These are phyloP conservation scores for Abramis brama DNA, from an alignment of 2,113 vertebrate species.

Conservation along the genomic window DNA sequence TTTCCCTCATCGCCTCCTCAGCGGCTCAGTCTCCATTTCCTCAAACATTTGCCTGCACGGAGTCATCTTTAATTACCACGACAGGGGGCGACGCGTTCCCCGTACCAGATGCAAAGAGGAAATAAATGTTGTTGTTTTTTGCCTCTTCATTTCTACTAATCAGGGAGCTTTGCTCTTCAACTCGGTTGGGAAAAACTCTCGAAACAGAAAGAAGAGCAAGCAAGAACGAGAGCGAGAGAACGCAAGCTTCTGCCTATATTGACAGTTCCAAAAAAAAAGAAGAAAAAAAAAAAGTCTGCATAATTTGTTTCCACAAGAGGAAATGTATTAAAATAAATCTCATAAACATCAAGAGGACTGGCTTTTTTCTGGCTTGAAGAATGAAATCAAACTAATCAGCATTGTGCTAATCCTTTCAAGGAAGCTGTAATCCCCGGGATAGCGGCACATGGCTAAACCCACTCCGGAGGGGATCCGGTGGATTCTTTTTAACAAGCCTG, in stretches of 20 bases:
- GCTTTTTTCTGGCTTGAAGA: constrained; percentile 42
- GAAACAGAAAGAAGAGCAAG: constrained; percentile 23
- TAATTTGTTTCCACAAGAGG: constrained; percentile 58
- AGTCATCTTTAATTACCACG: constrained; percentile 49
- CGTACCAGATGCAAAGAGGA: constrained; percentile 24
- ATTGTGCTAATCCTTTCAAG: constrained; percentile 57
- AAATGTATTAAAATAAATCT: constrained; percentile 59
- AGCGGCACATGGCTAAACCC: constrained; percentile 39
- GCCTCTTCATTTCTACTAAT: constrained; percentile 43
- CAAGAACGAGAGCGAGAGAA: constrained; percentile 21
- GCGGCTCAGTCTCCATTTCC: constrained; percentile 44
- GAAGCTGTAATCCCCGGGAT: constrained; percentile 49
- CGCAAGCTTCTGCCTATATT: constrained; percentile 31
- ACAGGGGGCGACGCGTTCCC: constrained; percentile 8
- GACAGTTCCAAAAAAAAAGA: constrained; percentile 24
- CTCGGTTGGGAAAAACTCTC: constrained; percentile 24
- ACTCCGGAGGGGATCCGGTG: constrained; percentile 37
- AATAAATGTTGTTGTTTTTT: constrained; percentile 42
- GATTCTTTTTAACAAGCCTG: constrained; percentile 43
- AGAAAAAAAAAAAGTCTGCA: constrained; percentile 39
- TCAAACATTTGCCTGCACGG: constrained; percentile 47
- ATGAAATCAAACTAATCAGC: constrained; percentile 59
- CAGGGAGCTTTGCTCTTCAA: constrained; percentile 34
- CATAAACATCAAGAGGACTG: constrained; percentile 52
- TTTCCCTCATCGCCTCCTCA: constrained; percentile 38